Conservation (phyloP, 2,888 invertebrate species). For the Oegoconia quadripuncta region DNA sequence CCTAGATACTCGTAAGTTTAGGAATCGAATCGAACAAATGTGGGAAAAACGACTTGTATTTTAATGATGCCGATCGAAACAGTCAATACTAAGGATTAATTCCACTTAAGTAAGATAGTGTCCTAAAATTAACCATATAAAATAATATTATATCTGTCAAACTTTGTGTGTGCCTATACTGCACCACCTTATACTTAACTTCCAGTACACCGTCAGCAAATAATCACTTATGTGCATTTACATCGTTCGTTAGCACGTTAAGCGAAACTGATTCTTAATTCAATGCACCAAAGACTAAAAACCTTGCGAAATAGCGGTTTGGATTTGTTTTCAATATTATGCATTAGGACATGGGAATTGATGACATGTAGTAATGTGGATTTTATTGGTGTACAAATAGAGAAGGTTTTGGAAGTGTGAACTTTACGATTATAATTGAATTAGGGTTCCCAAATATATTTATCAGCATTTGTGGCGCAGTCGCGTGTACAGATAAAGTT, state of each 20-base stretch:
- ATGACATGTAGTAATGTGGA: not conserved
- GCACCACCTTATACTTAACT: not conserved
- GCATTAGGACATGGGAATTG: not conserved
- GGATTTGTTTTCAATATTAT: not conserved
- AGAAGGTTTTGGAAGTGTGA: not conserved
- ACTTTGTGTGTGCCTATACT: no score
- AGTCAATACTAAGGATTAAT: no score
- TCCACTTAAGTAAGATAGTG: no score
- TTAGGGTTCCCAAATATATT: not conserved
- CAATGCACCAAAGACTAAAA: not conserved
- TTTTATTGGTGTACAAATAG: not conserved
- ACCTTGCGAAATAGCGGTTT: not conserved
- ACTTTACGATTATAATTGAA: not conserved
- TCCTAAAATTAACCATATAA: no score
- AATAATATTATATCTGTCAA: no score
- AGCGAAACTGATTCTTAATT: not conserved
- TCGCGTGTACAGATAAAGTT: no score
- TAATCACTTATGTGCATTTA: conserved; percentile 4
- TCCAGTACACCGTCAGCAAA: conserved; percentile 19
- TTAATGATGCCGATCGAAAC: no score
- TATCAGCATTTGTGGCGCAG: no score
- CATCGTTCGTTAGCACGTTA: not conserved
- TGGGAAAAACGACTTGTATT: no score
- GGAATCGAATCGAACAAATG: no score
- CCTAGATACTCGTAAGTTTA: no score